Evolutionary conservation across 2,888 invertebrate genomes (phyloP).

Genomic region (Andrena bicolor): DNA sequence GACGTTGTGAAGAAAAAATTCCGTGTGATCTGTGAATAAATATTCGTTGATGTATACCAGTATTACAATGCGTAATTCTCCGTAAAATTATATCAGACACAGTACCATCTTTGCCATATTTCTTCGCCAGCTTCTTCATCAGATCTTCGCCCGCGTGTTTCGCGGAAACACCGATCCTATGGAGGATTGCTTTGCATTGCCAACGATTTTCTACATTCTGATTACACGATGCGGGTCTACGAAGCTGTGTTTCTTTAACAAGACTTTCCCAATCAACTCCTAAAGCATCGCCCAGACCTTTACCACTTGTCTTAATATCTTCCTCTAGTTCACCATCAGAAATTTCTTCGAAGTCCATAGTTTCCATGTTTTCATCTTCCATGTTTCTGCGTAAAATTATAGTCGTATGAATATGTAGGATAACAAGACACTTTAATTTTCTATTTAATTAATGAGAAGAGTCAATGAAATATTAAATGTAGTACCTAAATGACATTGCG

Average conservation of each 20-base stretch:
- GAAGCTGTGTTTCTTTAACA: slow-evolving; percentile 91
- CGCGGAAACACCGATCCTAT: slow-evolving; percentile 92
- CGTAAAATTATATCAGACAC: not conserved
- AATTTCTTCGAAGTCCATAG: slow-evolving; percentile 95
- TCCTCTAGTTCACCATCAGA: slow-evolving; percentile 96
- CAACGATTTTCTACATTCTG: slow-evolving; percentile 90
- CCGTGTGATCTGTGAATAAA: slow-evolving; percentile 70
- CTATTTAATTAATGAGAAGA: not conserved
- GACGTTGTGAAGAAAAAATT: slow-evolving; percentile 77
- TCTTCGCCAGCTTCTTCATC: slow-evolving; percentile 83
- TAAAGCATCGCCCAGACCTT: slow-evolving; percentile 94
- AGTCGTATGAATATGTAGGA: slow-evolving; percentile 8
- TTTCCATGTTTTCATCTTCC: slow-evolving; percentile 90
- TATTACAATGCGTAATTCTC: slow-evolving; percentile 12
- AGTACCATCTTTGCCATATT: slow-evolving; percentile 74
- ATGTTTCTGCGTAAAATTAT: slow-evolving; percentile 77
- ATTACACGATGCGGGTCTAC: slow-evolving; percentile 78
- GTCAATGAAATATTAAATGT: not conserved
- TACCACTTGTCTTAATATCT: slow-evolving; percentile 88
- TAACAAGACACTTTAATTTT: slow-evolving; percentile 2
- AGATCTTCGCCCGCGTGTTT: slow-evolving; percentile 91
- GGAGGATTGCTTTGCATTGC: slow-evolving; percentile 92
- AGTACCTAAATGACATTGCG: slow-evolving; percentile 69
- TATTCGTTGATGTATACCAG: not conserved
- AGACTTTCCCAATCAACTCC: slow-evolving; percentile 98